Percentiles rank a stretch among this genome's conserved stretches.
Conservation (phyloP, 64 coral and sea anemone species). For the Actinia equina region DNA sequence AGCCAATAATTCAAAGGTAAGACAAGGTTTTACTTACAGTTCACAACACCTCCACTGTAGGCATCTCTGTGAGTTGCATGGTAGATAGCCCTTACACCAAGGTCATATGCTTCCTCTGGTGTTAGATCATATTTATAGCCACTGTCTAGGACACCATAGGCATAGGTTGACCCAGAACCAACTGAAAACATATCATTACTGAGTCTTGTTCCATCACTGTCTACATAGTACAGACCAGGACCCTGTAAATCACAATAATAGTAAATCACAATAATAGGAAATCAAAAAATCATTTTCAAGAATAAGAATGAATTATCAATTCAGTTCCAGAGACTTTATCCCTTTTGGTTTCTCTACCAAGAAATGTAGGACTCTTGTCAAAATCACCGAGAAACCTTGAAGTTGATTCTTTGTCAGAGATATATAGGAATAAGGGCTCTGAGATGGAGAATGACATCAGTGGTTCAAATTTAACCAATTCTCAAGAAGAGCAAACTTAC, state of each 20-base stretch:
- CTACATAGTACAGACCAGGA: conserved; percentile 95
- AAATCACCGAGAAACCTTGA: too few relatives aligned
- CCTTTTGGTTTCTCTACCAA: too few relatives aligned
- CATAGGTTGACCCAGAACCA: conserved; percentile 92
- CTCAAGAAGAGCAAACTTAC: conserved; percentile 40
- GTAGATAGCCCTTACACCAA: conserved; percentile 78
- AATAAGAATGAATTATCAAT: too few relatives aligned
- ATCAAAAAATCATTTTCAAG: neutral
- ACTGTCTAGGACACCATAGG: conserved; percentile 96
- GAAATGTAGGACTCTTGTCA: too few relatives aligned
- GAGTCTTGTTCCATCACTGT: conserved; percentile 95
- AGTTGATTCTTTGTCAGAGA: too few relatives aligned
- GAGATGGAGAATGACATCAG: too few relatives aligned
- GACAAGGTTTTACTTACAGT: conserved; percentile 66
- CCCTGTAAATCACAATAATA: conserved; percentile 61
- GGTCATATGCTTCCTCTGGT: conserved; percentile 90
- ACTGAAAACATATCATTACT: conserved; percentile 97
- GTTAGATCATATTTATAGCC: conserved; percentile 78
- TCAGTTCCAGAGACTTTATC: too few relatives aligned
- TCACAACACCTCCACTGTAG: conserved; percentile 98
- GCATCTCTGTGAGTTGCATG: conserved; percentile 98
- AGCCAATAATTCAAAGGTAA: neutral
- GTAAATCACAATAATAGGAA: too few relatives aligned
- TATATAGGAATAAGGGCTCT: too few relatives aligned
- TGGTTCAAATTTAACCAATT: too few relatives aligned